A percentile compares a stretch with the other conserved stretches of the same genome.
phyloP scores from a whole-genome alignment of 1,140 invertebrate species.

The Drosophila mojavensis region DNA sequence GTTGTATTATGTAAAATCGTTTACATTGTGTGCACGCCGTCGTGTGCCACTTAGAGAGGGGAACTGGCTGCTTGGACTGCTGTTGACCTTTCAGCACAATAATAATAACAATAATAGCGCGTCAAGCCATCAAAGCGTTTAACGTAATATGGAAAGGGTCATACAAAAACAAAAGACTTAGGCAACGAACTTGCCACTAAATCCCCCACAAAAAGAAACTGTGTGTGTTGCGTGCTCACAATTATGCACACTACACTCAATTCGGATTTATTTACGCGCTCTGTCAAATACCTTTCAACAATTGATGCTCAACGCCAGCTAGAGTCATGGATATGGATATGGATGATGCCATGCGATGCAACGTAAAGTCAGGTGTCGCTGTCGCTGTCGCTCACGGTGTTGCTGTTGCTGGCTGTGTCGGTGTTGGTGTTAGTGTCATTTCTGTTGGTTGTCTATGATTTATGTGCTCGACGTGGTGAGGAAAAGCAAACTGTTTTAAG shows the following conservation, averaged over 20 bases:
- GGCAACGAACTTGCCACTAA: constrained; percentile 73
- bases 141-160: constrained; percentile 44
- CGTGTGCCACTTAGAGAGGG: constrained; percentile 67
- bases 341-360: constrained; percentile 10
- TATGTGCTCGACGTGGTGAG: constrained; percentile 45
- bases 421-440: neutral
- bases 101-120: constrained; percentile 38
- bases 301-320: constrained; percentile 3
- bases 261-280: constrained; percentile 41
- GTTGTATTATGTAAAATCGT: constrained; percentile 74
- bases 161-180: constrained; percentile 76
- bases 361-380: constrained; percentile 49
- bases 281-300: constrained; percentile 47
- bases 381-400: constrained; percentile 17
- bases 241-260: constrained; percentile 58
- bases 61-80: constrained; percentile 47
- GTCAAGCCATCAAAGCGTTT: constrained; percentile 39
- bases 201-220: constrained; percentile 41
- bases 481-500: constrained; percentile 40
- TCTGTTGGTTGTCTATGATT: constrained; percentile 22
- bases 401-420: constrained; percentile 27
- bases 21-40: constrained; percentile 70
- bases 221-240: constrained; percentile 51
- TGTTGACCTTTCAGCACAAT: constrained; percentile 69
- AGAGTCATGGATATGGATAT: constrained; percentile 7